These are phyloP conservation scores for Lytechinus variegatus DNA, from an alignment of 35 echinoderm and acorn worm species.

Conservation along the genomic window DNA sequence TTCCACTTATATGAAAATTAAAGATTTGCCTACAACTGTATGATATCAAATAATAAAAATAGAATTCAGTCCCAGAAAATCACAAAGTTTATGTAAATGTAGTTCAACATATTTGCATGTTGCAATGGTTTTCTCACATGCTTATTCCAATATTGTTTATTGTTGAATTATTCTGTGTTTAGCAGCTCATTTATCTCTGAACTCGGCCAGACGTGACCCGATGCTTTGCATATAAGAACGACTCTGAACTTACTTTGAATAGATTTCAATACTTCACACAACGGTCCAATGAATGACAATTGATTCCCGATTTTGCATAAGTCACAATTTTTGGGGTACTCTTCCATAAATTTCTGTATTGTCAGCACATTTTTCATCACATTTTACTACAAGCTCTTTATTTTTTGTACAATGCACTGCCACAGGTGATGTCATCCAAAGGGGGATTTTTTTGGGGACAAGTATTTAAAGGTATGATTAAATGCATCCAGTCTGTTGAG, in stretches of 20 bases:
- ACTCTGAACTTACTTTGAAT: not conserved
- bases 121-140: not conserved
- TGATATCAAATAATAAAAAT: no score
- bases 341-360: not conserved
- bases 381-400: no score
- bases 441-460: no score
- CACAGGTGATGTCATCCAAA: no score
- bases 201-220: not conserved
- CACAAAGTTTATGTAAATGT: no score
- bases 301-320: not conserved
- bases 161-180: not conserved
- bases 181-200: not conserved
- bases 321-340: not conserved
- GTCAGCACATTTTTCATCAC: not conserved
- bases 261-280: not conserved
- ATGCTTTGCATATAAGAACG: not conserved
- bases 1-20: no score
- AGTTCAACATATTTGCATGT: not conserved
- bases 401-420: no score
- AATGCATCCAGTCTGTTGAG: no score
- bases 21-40: no score
- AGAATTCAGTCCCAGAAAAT: no score
- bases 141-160: not conserved
- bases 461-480: no score
- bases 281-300: not conserved